Percentiles rank a stretch among this genome's conserved stretches.
Conservation (phyloP, 2,113 vertebrate genomes). For the Glaucomys volans region DNA sequence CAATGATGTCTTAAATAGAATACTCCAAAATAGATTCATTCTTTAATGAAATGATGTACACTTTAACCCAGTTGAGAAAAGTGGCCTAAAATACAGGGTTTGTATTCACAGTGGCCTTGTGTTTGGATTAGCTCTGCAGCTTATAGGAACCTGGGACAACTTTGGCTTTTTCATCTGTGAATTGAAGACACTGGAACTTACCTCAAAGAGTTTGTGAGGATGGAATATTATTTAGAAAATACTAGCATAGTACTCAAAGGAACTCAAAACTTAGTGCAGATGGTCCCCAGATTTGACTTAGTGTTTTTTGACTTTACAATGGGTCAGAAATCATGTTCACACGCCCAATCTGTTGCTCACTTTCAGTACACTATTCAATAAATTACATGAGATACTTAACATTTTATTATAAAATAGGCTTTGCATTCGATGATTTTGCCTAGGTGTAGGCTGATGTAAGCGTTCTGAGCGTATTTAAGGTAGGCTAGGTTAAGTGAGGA, state of each 20-base stretch:
- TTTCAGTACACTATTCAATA: neutral
- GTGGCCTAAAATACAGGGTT: neutral
- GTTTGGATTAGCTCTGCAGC: neutral
- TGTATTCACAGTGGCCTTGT: neutral
- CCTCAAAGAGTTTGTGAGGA: neutral
- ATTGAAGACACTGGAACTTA: neutral
- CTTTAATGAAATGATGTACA: neutral
- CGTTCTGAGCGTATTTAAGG: neutral
- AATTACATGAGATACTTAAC: neutral
- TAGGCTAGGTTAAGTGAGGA: neutral
- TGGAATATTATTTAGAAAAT: conserved; percentile 18
- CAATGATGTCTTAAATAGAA: conserved; percentile 50
- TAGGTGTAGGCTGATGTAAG: neutral
- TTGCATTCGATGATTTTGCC: neutral
- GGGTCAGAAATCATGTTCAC: neutral
- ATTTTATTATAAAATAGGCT: neutral
- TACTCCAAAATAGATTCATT: neutral
- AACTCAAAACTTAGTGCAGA: neutral
- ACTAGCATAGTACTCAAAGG: neutral
- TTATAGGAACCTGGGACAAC: neutral
- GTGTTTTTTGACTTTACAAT: neutral
- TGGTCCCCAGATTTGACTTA: neutral
- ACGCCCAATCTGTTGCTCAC: neutral
- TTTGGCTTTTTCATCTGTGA: conserved; percentile 15
- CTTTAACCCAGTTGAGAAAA: neutral